Conservation (phyloP, 2,888 invertebrate genomes). For the Leptopilina myrica region DNA sequence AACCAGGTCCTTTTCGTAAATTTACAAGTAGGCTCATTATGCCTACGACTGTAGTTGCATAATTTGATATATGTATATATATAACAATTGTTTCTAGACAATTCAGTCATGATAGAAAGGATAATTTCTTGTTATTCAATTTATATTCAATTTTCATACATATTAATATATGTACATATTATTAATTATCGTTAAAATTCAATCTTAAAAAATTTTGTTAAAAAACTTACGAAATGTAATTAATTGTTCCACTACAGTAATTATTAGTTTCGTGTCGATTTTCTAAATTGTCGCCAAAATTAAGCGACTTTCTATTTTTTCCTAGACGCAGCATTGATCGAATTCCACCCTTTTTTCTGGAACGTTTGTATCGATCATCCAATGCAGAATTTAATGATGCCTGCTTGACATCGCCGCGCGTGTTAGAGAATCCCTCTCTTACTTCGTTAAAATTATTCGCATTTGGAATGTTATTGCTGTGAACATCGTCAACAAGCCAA, state of each 20-base stretch:
- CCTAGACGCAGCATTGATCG: slow-evolving; percentile 74
- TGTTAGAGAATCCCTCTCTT: slow-evolving; percentile 81
- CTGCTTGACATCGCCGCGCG: slow-evolving; percentile 85
- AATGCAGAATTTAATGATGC: slow-evolving; percentile 85
- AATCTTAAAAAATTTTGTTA: slow-evolving; percentile 42
- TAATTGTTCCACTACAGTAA: slow-evolving; percentile 75
- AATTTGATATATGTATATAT: background rate
- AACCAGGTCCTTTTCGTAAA: slow-evolving; percentile 68
- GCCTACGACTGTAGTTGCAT: slow-evolving; percentile 13
- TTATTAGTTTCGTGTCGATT: slow-evolving; percentile 72
- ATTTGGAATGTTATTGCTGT: slow-evolving; percentile 42
- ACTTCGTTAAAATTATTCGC: slow-evolving; percentile 64
- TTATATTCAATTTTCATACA: slow-evolving; percentile 24
- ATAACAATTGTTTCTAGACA: slow-evolving; percentile 8
- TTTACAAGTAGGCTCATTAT: slow-evolving; percentile 47
- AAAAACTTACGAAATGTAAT: slow-evolving; percentile 72
- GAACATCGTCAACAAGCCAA: slow-evolving; percentile 87
- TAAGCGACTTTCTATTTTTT: slow-evolving; percentile 74
- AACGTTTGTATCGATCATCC: slow-evolving; percentile 74
- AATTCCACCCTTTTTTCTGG: slow-evolving; percentile 73
- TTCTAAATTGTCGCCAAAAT: slow-evolving; percentile 74
- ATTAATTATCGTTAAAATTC: slow-evolving; percentile 44
- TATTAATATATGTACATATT: slow-evolving; percentile 51
- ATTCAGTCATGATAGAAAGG: slow-evolving; percentile 8
- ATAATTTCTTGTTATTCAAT: background rate